phyloP scores from a whole-genome alignment of 2,888 invertebrate genomes.

The Hydriomena furcata region DNA sequence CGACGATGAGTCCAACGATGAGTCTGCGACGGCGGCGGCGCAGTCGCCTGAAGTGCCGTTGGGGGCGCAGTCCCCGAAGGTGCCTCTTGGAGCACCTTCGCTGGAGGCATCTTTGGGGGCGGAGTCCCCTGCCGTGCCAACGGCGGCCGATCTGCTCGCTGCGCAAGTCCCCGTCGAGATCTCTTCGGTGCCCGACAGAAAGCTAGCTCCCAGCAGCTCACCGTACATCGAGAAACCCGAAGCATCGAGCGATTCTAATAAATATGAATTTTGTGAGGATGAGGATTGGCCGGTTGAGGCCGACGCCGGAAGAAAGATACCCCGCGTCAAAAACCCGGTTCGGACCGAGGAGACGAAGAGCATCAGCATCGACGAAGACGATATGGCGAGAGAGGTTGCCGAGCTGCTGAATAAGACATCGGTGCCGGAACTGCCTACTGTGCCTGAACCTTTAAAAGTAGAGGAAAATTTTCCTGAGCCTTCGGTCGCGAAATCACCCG shows the following conservation, averaged over 20 bases:
- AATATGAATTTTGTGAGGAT: slow-evolving; percentile 92
- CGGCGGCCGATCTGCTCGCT: slow-evolving; percentile 63
- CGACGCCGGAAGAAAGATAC: slow-evolving; percentile 85
- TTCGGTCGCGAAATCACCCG: slow-evolving; percentile 74
- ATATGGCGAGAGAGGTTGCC: slow-evolving; percentile 83
- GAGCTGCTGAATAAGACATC: slow-evolving; percentile 85
- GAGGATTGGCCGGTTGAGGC: slow-evolving; percentile 84
- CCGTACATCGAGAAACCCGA: slow-evolving; percentile 65
- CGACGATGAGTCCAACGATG: slow-evolving; percentile 65
- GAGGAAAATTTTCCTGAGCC: slow-evolving; percentile 85
- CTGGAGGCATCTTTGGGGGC: slow-evolving; percentile 60
- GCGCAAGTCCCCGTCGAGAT: slow-evolving; percentile 52
- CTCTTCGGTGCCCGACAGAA: slow-evolving; percentile 50
- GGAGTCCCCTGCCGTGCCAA: slow-evolving; percentile 66
- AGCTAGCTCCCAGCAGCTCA: slow-evolving; percentile 40
- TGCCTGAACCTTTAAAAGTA: slow-evolving; percentile 76
- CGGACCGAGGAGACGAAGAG: slow-evolving; percentile 70
- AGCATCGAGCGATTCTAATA: slow-evolving; percentile 85
- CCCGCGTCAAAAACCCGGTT: slow-evolving; percentile 81
- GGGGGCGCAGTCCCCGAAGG: slow-evolving; percentile 62
- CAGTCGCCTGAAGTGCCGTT: slow-evolving; percentile 65
- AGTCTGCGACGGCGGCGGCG: slow-evolving; percentile 49
- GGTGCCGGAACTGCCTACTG: slow-evolving; percentile 82
- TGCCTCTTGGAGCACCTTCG: slow-evolving; percentile 58
- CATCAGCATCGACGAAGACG: slow-evolving; percentile 70